phyloP scores from a whole-genome alignment of 2,113 vertebrate genomes.

The Cardinalis cardinalis region DNA sequence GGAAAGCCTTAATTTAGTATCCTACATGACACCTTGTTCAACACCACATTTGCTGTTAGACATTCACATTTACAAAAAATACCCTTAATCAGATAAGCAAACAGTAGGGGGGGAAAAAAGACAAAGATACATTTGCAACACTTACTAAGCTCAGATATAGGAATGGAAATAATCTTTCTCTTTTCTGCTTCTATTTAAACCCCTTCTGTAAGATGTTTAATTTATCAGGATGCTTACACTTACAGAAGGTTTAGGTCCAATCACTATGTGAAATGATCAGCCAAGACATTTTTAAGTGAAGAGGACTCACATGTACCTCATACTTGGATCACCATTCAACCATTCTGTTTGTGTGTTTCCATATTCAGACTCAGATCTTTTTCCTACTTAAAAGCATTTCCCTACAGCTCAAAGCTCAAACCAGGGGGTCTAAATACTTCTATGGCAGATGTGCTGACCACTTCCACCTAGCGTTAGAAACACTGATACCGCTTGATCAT shows the following conservation, averaged over 20 bases:
- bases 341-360: neutral
- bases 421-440: neutral
- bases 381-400: neutral
- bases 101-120: neutral
- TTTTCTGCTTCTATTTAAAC: neutral
- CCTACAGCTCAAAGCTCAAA: neutral
- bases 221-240: neutral
- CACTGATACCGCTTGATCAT: neutral
- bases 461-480: conserved; percentile 6
- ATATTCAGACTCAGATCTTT: neutral
- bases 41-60: neutral
- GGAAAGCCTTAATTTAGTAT: neutral
- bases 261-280: neutral
- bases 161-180: neutral
- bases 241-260: neutral
- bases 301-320: neutral
- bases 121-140: neutral
- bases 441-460: neutral
- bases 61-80: neutral
- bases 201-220: neutral
- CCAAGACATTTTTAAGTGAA: neutral
- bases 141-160: neutral
- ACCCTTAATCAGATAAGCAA: neutral
- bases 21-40: neutral
- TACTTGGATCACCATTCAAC: neutral